A percentile compares a stretch with the other conserved stretches of the same genome.
Conservation (phyloP, 2,113 vertebrate species). For the Anseranas semipalmata region DNA sequence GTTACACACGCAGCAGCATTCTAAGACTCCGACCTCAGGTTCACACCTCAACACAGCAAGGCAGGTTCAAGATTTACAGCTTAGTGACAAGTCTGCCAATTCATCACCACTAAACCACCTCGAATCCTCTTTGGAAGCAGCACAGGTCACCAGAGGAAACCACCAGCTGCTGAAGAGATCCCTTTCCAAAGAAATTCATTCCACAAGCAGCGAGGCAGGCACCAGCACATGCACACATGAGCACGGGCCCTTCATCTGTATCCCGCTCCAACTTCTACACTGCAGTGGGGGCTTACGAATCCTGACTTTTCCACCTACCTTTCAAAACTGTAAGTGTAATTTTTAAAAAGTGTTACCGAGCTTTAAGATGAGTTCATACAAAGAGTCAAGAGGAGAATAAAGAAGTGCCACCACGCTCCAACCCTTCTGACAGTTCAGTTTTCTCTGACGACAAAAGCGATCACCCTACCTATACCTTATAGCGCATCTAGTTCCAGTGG, state of each 20-base stretch:
- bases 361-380: not conserved
- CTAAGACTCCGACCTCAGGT: not conserved
- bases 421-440: not conserved
- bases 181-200: slow-evolving; percentile 46
- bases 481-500: not conserved
- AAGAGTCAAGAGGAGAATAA: not conserved
- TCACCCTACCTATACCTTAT: not conserved
- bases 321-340: not conserved
- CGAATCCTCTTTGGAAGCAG: not conserved
- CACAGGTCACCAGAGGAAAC: slow-evolving; percentile 49
- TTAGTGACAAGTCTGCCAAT: slow-evolving; percentile 58
- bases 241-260: not conserved
- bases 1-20: not conserved
- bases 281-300: not conserved
- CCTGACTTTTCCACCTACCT: not conserved
- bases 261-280: not conserved
- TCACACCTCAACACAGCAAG: slow-evolving; percentile 46
- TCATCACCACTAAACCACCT: slow-evolving; percentile 55
- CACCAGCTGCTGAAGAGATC: slow-evolving; percentile 41
- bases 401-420: not conserved
- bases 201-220: slow-evolving; percentile 2
- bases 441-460: not conserved
- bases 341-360: not conserved
- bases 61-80: slow-evolving; percentile 53
- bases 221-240: not conserved